Evolutionary conservation across 2,888 invertebrate genomes (phyloP).

Genomic region (Hydropsyche betteni): DNA sequence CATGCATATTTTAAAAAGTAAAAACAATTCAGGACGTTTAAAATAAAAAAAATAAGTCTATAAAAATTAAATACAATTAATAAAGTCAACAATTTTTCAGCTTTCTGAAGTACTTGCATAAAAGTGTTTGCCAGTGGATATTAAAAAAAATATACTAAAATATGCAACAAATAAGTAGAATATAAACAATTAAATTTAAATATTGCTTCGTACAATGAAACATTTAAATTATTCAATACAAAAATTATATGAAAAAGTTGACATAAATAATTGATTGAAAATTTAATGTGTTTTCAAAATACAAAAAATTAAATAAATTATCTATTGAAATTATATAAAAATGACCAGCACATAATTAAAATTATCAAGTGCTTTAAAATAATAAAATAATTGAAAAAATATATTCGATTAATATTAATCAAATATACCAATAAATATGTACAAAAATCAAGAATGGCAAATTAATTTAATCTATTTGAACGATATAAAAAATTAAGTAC

Average conservation of each 20-base stretch:
- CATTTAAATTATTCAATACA: not conserved
- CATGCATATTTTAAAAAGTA: not conserved
- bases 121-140: not conserved
- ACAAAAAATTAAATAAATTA: conserved; percentile 10
- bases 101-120: conserved; percentile 8
- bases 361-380: conserved; percentile 8
- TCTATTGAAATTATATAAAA: conserved; percentile 2
- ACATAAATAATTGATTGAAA: too few relatives aligned
- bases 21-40: not conserved
- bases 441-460: conserved; percentile 32
- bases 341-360: conserved; percentile 21
- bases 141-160: conserved; percentile 1
- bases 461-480: not conserved
- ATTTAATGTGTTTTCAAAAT: too few relatives aligned
- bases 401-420: not conserved
- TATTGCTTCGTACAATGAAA: too few relatives aligned
- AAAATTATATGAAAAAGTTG: not conserved
- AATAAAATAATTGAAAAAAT: conserved; percentile 4
- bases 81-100: not conserved
- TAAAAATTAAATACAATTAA: conserved; percentile 8
- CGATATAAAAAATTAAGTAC: conserved; percentile 14
- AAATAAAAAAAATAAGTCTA: not conserved
- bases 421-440: not conserved
- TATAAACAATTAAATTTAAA: too few relatives aligned
- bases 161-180: not conserved